Evolutionary conservation across 2,113 vertebrate species (phyloP), one percentile per base, ranked within the genome.

Genomic region (Dasyprocta punctata): DNA sequence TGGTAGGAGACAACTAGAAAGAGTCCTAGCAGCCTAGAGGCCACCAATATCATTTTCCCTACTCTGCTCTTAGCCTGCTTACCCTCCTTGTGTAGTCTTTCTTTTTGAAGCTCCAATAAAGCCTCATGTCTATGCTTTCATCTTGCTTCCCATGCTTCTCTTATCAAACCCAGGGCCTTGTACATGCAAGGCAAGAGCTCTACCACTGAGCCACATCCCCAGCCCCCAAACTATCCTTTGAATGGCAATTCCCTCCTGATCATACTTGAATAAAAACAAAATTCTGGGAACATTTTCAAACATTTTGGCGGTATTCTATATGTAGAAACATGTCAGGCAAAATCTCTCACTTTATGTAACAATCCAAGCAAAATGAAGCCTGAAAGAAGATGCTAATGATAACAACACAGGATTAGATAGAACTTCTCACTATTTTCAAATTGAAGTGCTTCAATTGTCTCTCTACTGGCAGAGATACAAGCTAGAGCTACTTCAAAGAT

Each of bases 351-450:
- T 96, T 85, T 91, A 84, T 5, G 1, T 81, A 92, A 92, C 38
- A 73, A 91, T 81, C 38, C 58, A 83, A 82, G 60, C 63, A 86
- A 93, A 93, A 86, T 58, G 54, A 77, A 94, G 36, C 38, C 90
- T 65, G 38, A 56, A 75, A 56, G 33, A 94, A 52, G 94, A 82
- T 58, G 28, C 78, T 73, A 69, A 52, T 33, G 47, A 61, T 20
- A 87, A 38, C 13, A 63, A 78, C 19, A 19, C 93, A 47, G 20
- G 22, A 38, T 67, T 19, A 69, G 44, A n/a, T 17, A 77, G 73
- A 77, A 30, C n/a, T 36, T 71, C 36, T 65, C 61, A 71, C 5
- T 26, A n/a, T 85, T 86, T 92, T 73, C 36, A 92, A 38, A 93
- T 12, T 7, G 33, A 95, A 86, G 30, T 52, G 58, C 20, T 89